Conservation (phyloP, 2,888 invertebrate genomes). For the Ornithoptera priamus region DNA sequence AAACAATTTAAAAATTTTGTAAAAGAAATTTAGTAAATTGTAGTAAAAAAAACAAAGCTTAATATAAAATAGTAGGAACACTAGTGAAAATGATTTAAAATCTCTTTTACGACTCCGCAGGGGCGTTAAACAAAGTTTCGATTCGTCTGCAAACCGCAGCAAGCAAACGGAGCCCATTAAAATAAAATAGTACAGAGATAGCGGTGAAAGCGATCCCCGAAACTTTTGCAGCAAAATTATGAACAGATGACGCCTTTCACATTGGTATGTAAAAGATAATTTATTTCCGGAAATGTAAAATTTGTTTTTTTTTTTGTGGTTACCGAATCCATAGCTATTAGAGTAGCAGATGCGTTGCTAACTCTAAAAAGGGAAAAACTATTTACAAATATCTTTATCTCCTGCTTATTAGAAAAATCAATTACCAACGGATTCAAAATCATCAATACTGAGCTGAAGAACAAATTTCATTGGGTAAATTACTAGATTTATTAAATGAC, state of each 20-base stretch:
- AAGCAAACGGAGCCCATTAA: conserved; percentile 15
- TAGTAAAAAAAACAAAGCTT: neutral
- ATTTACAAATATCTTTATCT: too few species aligned
- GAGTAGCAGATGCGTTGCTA: too few species aligned
- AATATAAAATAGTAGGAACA: neutral
- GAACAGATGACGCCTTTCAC: neutral
- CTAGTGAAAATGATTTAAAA: neutral
- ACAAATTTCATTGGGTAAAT: too few species aligned
- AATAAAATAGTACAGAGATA: conserved; percentile 12
- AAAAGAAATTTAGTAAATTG: neutral
- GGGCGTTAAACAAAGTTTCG: neutral
- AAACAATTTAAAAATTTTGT: neutral
- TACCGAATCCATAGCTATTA: too few species aligned
- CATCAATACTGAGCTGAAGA: too few species aligned
- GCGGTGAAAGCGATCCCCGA: conserved; percentile 4
- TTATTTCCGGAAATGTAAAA: neutral
- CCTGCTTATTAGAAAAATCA: too few species aligned
- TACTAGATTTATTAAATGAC: too few species aligned
- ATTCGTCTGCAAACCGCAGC: neutral
- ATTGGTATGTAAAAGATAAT: neutral
- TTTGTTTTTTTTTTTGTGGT: too few species aligned
- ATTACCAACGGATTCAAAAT: too few species aligned
- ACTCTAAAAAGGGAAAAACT: too few species aligned
- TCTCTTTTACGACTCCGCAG: neutral
- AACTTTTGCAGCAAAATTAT: neutral